Evolutionary conservation across 2,113 vertebrate species (phyloP).

Genomic region (Erinaceus europaeus): DNA sequence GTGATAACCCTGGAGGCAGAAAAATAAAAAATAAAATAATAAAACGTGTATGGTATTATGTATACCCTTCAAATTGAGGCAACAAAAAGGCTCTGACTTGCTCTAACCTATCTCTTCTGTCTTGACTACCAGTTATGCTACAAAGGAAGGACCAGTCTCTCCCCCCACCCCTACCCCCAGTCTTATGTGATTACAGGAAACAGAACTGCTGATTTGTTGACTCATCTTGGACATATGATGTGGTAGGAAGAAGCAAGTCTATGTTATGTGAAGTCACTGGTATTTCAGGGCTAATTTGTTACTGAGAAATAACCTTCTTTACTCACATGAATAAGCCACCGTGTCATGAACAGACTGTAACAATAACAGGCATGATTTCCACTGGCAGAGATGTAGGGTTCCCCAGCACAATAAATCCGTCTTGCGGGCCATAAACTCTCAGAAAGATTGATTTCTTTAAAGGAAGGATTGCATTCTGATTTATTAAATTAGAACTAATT

Average conservation of each 20-base stretch:
- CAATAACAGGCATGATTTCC: neutral
- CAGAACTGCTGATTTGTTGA: neutral
- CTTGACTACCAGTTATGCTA: neutral
- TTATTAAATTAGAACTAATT: constrained; percentile 41
- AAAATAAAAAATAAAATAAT: too few relatives aligned
- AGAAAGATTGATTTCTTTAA: neutral
- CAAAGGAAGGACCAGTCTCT: neutral
- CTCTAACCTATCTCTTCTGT: neutral
- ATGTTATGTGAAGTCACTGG: neutral
- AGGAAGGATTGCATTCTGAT: constrained; percentile 35
- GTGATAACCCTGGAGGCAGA: too few relatives aligned
- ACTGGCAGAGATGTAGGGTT: neutral
- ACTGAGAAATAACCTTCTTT: neutral
- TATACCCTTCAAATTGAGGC: neutral
- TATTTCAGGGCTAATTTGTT: neutral
- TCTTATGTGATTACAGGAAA: neutral
- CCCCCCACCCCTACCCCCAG: neutral
- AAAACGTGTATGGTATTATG: neutral
- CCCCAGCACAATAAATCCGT: neutral
- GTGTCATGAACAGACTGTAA: neutral
- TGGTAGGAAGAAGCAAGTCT: neutral
- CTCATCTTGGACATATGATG: neutral
- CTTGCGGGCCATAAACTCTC: constrained; percentile 1
- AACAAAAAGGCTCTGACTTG: neutral
- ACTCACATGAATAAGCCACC: neutral